Base-by-base conservation (phyloP, 2,113 vertebrate genomes). In the Lophotis ruficrista region DNA sequence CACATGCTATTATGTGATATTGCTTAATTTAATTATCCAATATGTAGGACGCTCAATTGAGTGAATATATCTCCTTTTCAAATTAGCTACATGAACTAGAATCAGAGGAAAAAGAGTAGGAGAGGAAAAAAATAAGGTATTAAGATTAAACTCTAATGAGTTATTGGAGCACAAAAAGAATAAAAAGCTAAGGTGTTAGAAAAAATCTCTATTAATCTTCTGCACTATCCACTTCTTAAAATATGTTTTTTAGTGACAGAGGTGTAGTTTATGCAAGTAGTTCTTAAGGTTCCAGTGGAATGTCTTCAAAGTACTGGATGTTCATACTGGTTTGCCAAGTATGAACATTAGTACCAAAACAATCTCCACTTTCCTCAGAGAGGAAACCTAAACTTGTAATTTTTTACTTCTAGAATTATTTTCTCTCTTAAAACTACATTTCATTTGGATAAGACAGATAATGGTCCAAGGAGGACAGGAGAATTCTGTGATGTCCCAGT, bases 1-100 rank as follows among this genome's bases (percentile, higher is more conserved):
- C 24, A 35, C 38, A 87, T 43, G 11, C 28, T 85, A 30, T 66
- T 69, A 30, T 14, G 23, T 65, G 57, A 65, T 76, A 86, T 14
- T 43, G 71, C 58, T 83, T 87, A 79, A 89, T 89, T 91, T 70
- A 93, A 60, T 94, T 93, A 91, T 68, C 53, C 62, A 64, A 28
- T 48, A 73, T 1, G 5, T 35, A 57, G 37, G 54, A 45, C 69
- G 66, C 45, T 76, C 53, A 35, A 17, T 9, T 60, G 24, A 75
- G 45, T 73, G 41, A 69, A 62, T 69, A 60, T 20, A 17, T 64
- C 33, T 66, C 31, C 27, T 61, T 95, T 76, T 61, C 37, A 72
- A 41, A 86, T 45, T 28, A 61, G 31, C n/a, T 68, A 37, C 41
- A 22, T 24, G 13, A 82, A 64, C 35, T 31, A n/a, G 41, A 69